A percentile compares a stretch with the other conserved stretches of the same genome.
Conservation (phyloP, 2,797 vertebrate species). For the Anisognathus igniventris region DNA sequence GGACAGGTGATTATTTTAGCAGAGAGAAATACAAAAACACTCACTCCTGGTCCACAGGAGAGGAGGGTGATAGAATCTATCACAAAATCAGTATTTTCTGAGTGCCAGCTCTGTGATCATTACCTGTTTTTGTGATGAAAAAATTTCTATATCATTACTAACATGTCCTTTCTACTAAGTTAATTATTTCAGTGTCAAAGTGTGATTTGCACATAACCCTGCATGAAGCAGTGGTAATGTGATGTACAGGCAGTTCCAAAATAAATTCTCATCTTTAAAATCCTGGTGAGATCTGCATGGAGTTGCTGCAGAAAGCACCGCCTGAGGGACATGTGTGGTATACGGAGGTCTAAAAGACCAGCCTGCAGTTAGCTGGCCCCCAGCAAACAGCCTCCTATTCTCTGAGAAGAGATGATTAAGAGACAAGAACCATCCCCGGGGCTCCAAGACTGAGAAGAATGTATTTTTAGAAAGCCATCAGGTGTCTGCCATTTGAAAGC, state of each 20-base stretch:
- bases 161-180: not conserved
- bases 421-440: not conserved
- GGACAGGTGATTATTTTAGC: not conserved
- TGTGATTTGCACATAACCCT: not conserved
- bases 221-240: not conserved
- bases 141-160: not conserved
- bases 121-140: not conserved
- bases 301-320: not conserved
- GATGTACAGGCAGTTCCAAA: not conserved
- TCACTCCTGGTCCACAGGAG: not conserved
- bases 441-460: not conserved
- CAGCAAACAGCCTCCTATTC: not conserved
- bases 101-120: not conserved
- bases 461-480: not conserved
- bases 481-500: constrained; percentile 50
- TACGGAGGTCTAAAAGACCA: not conserved
- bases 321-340: not conserved
- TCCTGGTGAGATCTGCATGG: fast-evolving
- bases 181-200: not conserved
- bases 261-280: not conserved
- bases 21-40: not conserved
- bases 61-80: not conserved
- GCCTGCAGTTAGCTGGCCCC: not conserved
- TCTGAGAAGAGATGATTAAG: not conserved
- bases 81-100: not conserved